Evolutionary conservation across 2,113 vertebrate species (phyloP), one percentile per base, ranked within the genome.

Genomic region (Etia nguti): DNA sequence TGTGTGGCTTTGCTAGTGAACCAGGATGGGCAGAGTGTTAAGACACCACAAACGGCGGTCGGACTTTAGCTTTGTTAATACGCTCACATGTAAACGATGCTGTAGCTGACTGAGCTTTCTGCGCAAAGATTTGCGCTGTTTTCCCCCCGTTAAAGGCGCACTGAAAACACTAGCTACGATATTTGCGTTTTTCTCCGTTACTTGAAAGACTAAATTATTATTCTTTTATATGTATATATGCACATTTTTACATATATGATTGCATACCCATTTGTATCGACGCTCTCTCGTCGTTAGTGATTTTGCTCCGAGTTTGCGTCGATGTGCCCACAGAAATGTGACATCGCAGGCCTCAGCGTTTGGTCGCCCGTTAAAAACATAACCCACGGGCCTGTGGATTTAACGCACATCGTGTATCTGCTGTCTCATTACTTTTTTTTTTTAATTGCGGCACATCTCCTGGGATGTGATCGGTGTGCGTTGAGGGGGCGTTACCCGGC

Each of bases 401-500:
- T 12, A 57, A 38, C 31, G 68, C 56, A 8, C 48, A 6, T 20
- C 1, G 57, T 10, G 41, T 65, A 1, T 29, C 3, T 10, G 46
- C 22, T 8, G 12, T 38, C 10, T 48, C 13, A 4, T 34, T 55
- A 24, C 24, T 41, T 57, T 26, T 41, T 41, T 0, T 0, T 5
- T 8, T 31, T 22, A 15, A 36, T 13, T 12, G 16, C 10, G 9
- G 7, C 54, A 31, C 46, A 82, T 80, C 87, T 86, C 75, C 59
- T 1, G 90, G 88, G 86, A 91, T 85, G 82, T 79, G 90, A 29
- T 80, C 68, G 54, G 43, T 34, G 29, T 16, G 85, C 6, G 60
- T 20, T 68, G 65, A 82, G 91, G 92, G 93, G 95, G 93, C 93
- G 93, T 87, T 55, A 65, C 87, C 92, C 54, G 81, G 84, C 93